These are phyloP conservation scores for Oscheius sp. DNA, from an alignment of 2,888 invertebrate genomes.

Conservation along the genomic window DNA sequence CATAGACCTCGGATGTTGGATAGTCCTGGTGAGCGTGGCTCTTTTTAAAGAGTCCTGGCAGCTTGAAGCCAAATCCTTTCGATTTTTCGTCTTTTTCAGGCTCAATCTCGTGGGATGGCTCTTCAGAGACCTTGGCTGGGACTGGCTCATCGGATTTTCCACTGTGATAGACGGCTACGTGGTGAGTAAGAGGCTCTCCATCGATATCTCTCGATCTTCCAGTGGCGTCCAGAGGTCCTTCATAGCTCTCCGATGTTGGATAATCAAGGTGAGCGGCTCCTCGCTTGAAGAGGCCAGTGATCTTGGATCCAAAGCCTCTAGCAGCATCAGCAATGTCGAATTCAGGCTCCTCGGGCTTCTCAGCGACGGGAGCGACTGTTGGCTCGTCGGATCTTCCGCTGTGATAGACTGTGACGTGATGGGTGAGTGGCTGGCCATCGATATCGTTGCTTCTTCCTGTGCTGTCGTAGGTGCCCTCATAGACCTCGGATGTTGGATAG, in stretches of 20 bases:
- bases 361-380: constrained; percentile 34
- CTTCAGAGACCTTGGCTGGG: not conserved
- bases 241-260: constrained; percentile 31
- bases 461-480: constrained; percentile 48
- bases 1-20: constrained; percentile 17
- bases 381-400: constrained; percentile 38
- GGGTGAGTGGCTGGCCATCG: constrained; percentile 34
- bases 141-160: not conserved
- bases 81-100: not conserved
- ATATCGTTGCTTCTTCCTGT: constrained; percentile 34
- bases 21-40: constrained; percentile 13
- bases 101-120: not conserved
- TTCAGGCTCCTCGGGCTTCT: constrained; percentile 5
- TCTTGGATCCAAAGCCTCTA: constrained; percentile 31
- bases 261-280: constrained; percentile 53
- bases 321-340: not conserved
- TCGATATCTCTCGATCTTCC: constrained; percentile 7
- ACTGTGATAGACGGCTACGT: constrained; percentile 3
- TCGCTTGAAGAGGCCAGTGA: constrained; percentile 50
- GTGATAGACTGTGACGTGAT: constrained; percentile 38
- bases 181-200: constrained; percentile 12
- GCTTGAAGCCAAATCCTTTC: constrained; percentile 12
- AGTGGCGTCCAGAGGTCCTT: constrained; percentile 7
- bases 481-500: constrained; percentile 47
- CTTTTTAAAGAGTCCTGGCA: constrained; percentile 11